Evolutionary conservation across 1,140 invertebrate genomes (phyloP).

Genomic region (Paralvinella palmiformis): DNA sequence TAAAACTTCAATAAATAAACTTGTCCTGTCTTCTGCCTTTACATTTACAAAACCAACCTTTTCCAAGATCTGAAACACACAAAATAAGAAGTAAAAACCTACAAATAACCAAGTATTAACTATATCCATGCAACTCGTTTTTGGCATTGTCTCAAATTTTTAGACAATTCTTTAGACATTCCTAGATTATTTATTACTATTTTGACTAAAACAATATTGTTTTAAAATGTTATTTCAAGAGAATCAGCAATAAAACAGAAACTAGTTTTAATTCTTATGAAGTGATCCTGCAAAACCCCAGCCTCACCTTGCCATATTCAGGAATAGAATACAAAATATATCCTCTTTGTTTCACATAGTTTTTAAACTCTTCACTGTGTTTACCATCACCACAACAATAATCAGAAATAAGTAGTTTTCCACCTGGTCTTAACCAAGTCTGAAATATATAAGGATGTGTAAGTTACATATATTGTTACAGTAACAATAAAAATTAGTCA

Average conservation of each 20-base stretch:
- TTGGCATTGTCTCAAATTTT: neutral
- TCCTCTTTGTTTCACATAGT: constrained; percentile 57
- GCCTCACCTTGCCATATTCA: constrained; percentile 53
- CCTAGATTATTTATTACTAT: too few species aligned
- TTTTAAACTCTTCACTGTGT: constrained; percentile 53
- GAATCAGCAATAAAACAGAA: too few species aligned
- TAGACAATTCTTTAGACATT: too few species aligned
- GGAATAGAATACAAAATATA: constrained; percentile 55
- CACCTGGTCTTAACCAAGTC: constrained; percentile 56
- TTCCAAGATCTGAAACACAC: constrained; percentile 41
- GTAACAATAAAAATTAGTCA: too few species aligned
- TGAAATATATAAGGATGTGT: too few species aligned
- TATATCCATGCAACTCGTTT: neutral
- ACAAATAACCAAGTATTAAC: neutral
- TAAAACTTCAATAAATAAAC: constrained; percentile 55
- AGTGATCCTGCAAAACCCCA: too few species aligned
- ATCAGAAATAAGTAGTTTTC: constrained; percentile 57
- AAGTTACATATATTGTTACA: too few species aligned
- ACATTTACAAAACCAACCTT: constrained; percentile 55
- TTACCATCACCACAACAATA: constrained; percentile 57
- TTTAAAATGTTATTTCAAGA: too few species aligned
- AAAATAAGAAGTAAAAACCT: neutral
- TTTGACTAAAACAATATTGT: too few species aligned
- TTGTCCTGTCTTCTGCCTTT: constrained; percentile 54
- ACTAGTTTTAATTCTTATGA: too few species aligned